Conservation (phyloP, 2,888 invertebrate genomes). For the Branchellion lobata region DNA sequence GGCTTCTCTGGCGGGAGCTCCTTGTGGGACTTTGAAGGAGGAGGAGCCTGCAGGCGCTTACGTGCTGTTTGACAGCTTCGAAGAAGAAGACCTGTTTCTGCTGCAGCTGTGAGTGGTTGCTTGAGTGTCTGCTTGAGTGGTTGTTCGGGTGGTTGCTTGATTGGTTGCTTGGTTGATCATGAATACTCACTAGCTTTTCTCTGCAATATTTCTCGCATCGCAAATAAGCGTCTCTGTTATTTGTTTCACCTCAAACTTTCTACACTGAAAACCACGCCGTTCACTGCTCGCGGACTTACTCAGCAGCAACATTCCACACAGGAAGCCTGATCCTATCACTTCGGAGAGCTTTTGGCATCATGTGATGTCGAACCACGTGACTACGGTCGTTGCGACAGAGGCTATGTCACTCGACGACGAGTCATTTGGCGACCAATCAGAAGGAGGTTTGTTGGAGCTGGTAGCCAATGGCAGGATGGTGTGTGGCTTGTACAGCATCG, state of each 20-base stretch:
- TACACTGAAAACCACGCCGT: too few relatives aligned
- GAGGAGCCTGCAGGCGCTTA: background rate
- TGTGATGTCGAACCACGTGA: background rate
- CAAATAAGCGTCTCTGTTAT: too few relatives aligned
- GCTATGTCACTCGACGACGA: background rate
- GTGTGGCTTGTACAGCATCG: background rate
- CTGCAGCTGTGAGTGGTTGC: background rate
- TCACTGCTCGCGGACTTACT: too few relatives aligned
- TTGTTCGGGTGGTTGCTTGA: too few relatives aligned
- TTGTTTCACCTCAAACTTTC: too few relatives aligned
- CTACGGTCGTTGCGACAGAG: background rate
- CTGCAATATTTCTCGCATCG: too few relatives aligned
- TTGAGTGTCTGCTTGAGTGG: too few relatives aligned
- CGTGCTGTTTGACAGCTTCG: conserved; percentile 3
- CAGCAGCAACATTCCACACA: background rate
- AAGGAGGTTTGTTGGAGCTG: background rate
- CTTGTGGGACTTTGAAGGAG: background rate
- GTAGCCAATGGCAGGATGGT: background rate
- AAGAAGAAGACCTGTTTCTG: background rate
- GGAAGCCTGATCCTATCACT: background rate
- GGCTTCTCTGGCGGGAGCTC: background rate
- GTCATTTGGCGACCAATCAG: background rate
- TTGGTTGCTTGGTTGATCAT: too few relatives aligned
- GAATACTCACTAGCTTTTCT: too few relatives aligned
- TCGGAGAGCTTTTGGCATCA: conserved; percentile 7